phyloP scores from a whole-genome alignment of 1,140 invertebrate genomes.

The Cyrtorhinus lividipennis region DNA sequence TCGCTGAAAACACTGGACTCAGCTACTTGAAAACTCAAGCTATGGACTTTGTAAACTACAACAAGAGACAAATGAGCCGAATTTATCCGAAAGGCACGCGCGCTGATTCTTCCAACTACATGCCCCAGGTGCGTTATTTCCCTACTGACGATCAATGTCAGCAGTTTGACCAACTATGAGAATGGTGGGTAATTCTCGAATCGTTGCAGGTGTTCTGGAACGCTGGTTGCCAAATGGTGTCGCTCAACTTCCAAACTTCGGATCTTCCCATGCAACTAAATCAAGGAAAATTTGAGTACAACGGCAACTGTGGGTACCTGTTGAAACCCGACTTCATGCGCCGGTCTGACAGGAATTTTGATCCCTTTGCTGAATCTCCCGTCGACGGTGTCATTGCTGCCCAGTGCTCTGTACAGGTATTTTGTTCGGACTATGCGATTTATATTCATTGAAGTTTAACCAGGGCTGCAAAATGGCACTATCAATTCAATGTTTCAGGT shows the following conservation, averaged over 20 bases:
- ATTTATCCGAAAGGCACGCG: slow-evolving; percentile 98
- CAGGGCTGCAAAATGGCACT: too few relatives aligned
- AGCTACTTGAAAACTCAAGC: slow-evolving; percentile 89
- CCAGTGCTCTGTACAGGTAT: slow-evolving; percentile 88
- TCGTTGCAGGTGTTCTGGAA: slow-evolving; percentile 69
- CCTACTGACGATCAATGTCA: not conserved
- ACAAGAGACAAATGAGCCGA: slow-evolving; percentile 96
- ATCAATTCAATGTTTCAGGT: slow-evolving; percentile 50
- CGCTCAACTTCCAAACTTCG: slow-evolving; percentile 98
- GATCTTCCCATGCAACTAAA: slow-evolving; percentile 99
- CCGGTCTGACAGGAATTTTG: slow-evolving; percentile 86
- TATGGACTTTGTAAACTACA: slow-evolving; percentile 99
- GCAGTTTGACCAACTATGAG: not conserved
- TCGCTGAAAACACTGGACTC: slow-evolving; percentile 90
- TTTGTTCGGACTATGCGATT: too few relatives aligned
- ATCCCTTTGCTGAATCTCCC: slow-evolving; percentile 97
- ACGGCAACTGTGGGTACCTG: slow-evolving; percentile 90
- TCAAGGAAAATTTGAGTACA: slow-evolving; percentile 99
- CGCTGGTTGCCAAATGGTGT: slow-evolving; percentile 93
- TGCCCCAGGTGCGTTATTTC: slow-evolving; percentile 72
- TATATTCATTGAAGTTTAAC: too few relatives aligned
- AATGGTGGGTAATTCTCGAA: not conserved
- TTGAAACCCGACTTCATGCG: slow-evolving; percentile 99
- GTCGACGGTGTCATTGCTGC: slow-evolving; percentile 99
- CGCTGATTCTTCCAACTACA: slow-evolving; percentile 98